Evolutionary conservation across 2,113 vertebrate genomes (phyloP).

Genomic region (Epinephelus fuscoguttatus): DNA sequence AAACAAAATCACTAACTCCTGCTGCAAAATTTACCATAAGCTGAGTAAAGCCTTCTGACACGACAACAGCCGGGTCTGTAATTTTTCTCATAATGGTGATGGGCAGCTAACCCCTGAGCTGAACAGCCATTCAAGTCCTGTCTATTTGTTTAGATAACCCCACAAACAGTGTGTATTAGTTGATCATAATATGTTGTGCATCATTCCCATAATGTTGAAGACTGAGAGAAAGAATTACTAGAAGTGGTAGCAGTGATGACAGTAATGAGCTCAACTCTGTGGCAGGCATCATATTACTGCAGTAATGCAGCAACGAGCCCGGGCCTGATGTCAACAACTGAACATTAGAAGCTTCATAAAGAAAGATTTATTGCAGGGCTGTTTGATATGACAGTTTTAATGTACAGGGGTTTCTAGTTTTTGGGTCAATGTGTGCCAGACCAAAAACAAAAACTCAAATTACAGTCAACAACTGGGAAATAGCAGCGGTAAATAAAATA

Average conservation of each 20-base stretch:
- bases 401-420: neutral
- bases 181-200: neutral
- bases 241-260: slow-evolving; percentile 34
- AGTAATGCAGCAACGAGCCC: slow-evolving; percentile 23
- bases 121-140: no score
- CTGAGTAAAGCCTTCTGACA: neutral
- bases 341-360: neutral
- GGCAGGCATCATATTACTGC: slow-evolving; percentile 37
- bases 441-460: neutral
- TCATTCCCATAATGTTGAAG: neutral
- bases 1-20: neutral
- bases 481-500: slow-evolving; percentile 3
- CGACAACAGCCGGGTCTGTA: no score
- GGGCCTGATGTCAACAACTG: neutral
- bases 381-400: neutral
- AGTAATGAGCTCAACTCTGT: slow-evolving; percentile 23
- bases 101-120: no score
- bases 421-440: neutral
- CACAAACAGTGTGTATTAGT: neutral
- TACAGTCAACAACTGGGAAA: neutral
- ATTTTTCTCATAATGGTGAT: no score
- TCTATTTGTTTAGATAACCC: neutral
- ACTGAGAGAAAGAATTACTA: slow-evolving; percentile 5
- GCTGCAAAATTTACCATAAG: neutral
- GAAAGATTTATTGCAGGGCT: neutral